Base-by-base conservation (phyloP, 1,140 invertebrate species). In the Aphelinus certus region DNA sequence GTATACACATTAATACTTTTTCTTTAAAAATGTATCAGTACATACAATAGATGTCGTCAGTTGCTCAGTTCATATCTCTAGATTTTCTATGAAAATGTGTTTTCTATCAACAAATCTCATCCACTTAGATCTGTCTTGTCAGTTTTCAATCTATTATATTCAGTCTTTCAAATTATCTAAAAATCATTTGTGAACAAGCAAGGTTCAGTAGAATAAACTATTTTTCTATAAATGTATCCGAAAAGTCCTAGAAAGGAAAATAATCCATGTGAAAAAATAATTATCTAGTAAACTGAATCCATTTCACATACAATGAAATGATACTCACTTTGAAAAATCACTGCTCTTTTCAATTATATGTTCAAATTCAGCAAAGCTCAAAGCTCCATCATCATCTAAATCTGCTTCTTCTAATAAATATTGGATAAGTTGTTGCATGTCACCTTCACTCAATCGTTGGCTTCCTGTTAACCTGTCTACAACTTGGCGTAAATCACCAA, bases 321-420 rank as follows among this genome's bases (percentile, higher is more conserved):
- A 71, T 68, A 81, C 86, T 90, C 90, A 95, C 94, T 92, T 93
- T 70, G 92, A 90, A 87, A 98, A 98, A 89, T 97, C 95, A 6
- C 94, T 95, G 81, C 95, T 95, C 84, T 97, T 97, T 77, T 96
- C 94, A 82, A 97, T 96, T 67, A 97, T 94, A 88, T 97, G 95
- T 83, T 97, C 95, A 91, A 98, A 98, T 89, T 98, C 96, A 26
- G 96, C 95, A 91, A 96, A 97, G 7, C 95, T 96, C 7, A 98
- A 84, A 45, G 94, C 94, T 61, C 95, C 94, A 89, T 98, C 96
- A 84, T 96, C 95, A 89, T 97, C 96, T 61, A 97, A 87, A 88
- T 97, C 96, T 10, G 95, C 95, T 88, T 98, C 96, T 79, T 94
- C 93, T 10, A 97, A 88, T 72, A 97, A 92, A 89, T 94, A 94